Conservation (phyloP, 2,797 vertebrate species). For the Spinibarbus caldwelli region DNA sequence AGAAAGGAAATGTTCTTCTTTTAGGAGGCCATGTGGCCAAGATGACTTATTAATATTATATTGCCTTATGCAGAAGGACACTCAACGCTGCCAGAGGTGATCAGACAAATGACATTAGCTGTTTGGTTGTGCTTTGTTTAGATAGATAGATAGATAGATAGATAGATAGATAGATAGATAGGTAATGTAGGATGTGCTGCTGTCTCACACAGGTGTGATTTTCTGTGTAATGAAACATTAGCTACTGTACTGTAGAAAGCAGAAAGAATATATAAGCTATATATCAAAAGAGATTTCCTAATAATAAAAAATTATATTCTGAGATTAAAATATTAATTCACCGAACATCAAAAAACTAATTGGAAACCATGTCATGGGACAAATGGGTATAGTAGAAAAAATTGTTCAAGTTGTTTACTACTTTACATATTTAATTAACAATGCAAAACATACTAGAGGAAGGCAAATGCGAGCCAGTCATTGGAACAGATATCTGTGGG, state of each 20-base stretch:
- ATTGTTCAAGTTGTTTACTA: constrained; percentile 68
- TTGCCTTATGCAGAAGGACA: too few relatives aligned
- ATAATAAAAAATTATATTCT: not conserved
- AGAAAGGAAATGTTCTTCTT: not conserved
- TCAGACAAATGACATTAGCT: not conserved
- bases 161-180: too few relatives aligned
- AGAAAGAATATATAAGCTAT: not conserved
- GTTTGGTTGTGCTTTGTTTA: not conserved
- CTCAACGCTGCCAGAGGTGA: constrained; percentile 23
- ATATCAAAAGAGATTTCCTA: not conserved
- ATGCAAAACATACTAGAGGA: constrained; percentile 59
- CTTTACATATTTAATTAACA: constrained; percentile 71
- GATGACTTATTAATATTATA: too few relatives aligned
- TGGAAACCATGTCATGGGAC: constrained; percentile 54
- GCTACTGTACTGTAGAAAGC: not conserved
- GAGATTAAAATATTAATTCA: not conserved
- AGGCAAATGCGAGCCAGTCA: constrained; percentile 69
- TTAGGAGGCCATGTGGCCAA: not conserved
- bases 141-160: too few relatives aligned
- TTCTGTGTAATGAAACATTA: not conserved
- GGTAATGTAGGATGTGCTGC: not conserved
- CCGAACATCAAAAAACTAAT: constrained; percentile 11
- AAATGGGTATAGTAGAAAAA: constrained; percentile 35
- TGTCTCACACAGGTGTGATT: not conserved
- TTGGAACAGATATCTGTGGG: constrained; percentile 70